Percentiles rank a stretch among this genome's conserved stretches.
phyloP scores from a whole-genome alignment of 2,797 vertebrate genomes.

The Danio albolineatus region DNA sequence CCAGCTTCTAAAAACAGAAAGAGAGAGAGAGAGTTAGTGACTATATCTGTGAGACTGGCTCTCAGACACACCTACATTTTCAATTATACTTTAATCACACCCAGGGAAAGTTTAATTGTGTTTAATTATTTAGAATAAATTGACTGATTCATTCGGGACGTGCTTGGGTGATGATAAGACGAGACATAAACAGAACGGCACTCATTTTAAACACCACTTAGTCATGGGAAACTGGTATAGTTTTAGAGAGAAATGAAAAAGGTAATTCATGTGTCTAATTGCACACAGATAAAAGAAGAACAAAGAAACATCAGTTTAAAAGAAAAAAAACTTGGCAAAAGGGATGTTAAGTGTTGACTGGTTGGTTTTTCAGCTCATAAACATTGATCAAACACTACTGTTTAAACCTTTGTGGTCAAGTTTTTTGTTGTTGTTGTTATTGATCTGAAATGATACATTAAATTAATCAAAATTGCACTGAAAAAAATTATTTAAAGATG shows the following conservation, averaged over 20 bases:
- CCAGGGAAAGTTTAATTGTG: not conserved
- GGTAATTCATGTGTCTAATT: not conserved
- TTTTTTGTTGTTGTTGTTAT: no score
- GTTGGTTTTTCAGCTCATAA: not conserved
- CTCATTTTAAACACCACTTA: not conserved
- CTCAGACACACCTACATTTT: not conserved
- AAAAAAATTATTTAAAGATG: no score
- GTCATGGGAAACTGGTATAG: not conserved
- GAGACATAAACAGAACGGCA: not conserved
- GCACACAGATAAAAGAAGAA: not conserved
- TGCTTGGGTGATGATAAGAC: not conserved
- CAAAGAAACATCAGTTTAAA: not conserved
- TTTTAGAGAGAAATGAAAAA: not conserved
- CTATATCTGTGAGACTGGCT: not conserved
- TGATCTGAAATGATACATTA: no score
- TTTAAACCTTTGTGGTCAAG: no score
- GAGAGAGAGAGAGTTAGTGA: not conserved
- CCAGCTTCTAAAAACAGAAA: constrained; percentile 85
- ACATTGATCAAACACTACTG: no score
- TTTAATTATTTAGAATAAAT: constrained; percentile 3
- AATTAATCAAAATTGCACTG: no score
- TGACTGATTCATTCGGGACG: not conserved
- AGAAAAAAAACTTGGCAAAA: not conserved
- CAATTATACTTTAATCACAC: not conserved
- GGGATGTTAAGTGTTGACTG: not conserved